Percentiles rank a stretch among this genome's conserved stretches.
These are phyloP conservation scores for Agrypnia vestita DNA, from an alignment of 1,140 invertebrate species.

Conservation along the genomic window DNA sequence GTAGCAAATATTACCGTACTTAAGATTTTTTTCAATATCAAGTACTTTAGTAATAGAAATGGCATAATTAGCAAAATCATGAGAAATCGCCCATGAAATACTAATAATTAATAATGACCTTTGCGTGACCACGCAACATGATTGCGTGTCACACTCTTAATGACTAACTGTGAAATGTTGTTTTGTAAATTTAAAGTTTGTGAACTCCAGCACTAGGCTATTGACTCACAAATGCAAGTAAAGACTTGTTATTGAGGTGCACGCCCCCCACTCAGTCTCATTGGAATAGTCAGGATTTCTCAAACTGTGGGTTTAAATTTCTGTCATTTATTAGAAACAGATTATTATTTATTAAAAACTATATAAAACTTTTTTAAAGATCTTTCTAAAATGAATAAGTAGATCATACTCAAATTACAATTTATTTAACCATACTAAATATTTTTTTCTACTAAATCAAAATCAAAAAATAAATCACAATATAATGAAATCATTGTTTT, in stretches of 20 bases:
- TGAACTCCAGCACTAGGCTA: neutral
- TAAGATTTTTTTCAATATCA: neutral
- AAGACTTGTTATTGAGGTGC: conserved; percentile 15
- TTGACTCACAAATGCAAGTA: conserved; percentile 28
- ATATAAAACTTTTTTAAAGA: too few relatives aligned
- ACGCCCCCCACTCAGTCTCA: neutral
- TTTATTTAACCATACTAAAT: too few relatives aligned
- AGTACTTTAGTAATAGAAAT: neutral
- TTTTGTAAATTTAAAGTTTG: conserved; percentile 17
- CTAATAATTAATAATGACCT: too few relatives aligned
- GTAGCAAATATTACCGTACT: too few relatives aligned
- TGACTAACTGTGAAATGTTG: neutral
- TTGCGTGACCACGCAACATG: neutral
- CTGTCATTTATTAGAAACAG: too few relatives aligned
- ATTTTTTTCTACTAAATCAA: too few relatives aligned
- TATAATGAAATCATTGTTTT: too few relatives aligned
- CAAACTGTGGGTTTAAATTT: conserved; percentile 29
- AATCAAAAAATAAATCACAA: too few relatives aligned
- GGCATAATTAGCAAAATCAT: neutral
- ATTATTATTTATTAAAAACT: conserved; percentile 9
- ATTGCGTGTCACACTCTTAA: neutral
- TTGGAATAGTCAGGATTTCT: neutral
- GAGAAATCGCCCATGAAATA: neutral
- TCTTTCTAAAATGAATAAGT: too few relatives aligned
- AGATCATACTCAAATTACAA: too few relatives aligned